Evolutionary conservation across 2,888 invertebrate species (phyloP).

Genomic region (Lasioglossum zephyrum): DNA sequence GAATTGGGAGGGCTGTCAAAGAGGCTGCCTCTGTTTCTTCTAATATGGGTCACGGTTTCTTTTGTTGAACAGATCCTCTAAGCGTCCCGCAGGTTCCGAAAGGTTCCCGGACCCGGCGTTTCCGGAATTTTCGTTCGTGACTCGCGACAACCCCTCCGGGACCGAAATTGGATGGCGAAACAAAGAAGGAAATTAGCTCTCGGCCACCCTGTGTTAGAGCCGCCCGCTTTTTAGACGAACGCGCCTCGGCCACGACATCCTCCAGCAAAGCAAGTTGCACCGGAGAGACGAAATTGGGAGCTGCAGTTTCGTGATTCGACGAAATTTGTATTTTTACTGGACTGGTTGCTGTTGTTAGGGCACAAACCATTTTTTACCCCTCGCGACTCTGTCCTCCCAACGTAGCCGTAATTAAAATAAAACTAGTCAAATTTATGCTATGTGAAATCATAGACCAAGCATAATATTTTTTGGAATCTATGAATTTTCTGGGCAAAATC

Average conservation of each 20-base stretch:
- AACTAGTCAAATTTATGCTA: too few relatives aligned
- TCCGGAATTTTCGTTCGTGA: constrained; percentile 41
- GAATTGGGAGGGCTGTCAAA: constrained; percentile 20
- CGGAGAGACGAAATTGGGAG: neutral
- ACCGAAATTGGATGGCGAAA: constrained; percentile 10
- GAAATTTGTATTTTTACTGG: neutral
- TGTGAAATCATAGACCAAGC: too few relatives aligned
- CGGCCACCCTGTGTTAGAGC: neutral
- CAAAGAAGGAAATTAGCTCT: constrained; percentile 3
- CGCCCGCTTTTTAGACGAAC: neutral
- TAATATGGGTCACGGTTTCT: constrained; percentile 51
- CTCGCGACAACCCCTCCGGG: constrained; percentile 4
- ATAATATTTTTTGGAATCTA: too few relatives aligned
- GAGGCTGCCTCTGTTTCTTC: neutral
- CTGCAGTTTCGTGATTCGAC: neutral
- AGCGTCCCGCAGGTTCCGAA: neutral
- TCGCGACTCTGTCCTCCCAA: too few relatives aligned
- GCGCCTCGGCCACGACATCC: neutral
- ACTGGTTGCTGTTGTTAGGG: too few relatives aligned
- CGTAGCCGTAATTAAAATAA: too few relatives aligned
- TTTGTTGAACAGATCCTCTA: neutral
- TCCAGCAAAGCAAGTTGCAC: neutral
- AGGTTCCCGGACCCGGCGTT: constrained; percentile 24
- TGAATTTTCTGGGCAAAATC: too few relatives aligned
- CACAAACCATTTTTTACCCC: neutral